Percentiles rank a stretch among this genome's conserved stretches.
phyloP scores from a whole-genome alignment of 2,113 vertebrate species.

The Columbina picui region DNA sequence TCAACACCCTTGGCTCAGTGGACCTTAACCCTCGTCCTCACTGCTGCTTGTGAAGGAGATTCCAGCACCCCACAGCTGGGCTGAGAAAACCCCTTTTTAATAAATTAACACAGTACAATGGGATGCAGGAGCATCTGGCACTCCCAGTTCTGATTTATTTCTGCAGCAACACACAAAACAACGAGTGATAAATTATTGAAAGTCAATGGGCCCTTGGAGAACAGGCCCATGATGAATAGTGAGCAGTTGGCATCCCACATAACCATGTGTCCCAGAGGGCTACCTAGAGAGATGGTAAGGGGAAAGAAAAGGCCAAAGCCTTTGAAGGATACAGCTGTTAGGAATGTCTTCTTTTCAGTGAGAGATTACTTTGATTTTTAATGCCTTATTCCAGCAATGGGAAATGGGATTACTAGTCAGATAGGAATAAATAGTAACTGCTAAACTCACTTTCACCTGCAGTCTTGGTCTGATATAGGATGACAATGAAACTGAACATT shows the following conservation, averaged over 20 bases:
- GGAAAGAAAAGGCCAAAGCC: constrained; percentile 43
- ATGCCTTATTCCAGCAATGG: constrained; percentile 46
- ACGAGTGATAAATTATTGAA: constrained; percentile 66
- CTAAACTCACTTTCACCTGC: constrained; percentile 13
- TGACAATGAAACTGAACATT: constrained; percentile 11
- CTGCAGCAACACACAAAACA: constrained; percentile 49
- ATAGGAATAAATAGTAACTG: constrained; percentile 46
- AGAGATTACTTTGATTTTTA: constrained; percentile 59
- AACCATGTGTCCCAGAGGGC: constrained; percentile 3
- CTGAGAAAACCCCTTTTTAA: constrained; percentile 38
- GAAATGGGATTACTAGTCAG: neutral
- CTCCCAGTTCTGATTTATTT: constrained; percentile 70
- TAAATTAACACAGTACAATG: constrained; percentile 62
- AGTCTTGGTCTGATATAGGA: neutral
- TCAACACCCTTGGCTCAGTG: neutral
- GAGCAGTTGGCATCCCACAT: constrained; percentile 61
- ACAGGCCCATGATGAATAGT: constrained; percentile 32
- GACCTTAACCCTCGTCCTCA: constrained; percentile 15
- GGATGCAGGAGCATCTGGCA: constrained; percentile 50
- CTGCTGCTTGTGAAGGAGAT: constrained; percentile 33
- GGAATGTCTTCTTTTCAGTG: constrained; percentile 43
- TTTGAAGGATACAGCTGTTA: constrained; percentile 61
- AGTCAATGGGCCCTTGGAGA: constrained; percentile 50
- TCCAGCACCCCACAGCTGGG: constrained; percentile 22
- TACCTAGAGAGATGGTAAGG: constrained; percentile 24